phyloP scores from a whole-genome alignment of 1,140 invertebrate genomes.

The Limonius californicus region DNA sequence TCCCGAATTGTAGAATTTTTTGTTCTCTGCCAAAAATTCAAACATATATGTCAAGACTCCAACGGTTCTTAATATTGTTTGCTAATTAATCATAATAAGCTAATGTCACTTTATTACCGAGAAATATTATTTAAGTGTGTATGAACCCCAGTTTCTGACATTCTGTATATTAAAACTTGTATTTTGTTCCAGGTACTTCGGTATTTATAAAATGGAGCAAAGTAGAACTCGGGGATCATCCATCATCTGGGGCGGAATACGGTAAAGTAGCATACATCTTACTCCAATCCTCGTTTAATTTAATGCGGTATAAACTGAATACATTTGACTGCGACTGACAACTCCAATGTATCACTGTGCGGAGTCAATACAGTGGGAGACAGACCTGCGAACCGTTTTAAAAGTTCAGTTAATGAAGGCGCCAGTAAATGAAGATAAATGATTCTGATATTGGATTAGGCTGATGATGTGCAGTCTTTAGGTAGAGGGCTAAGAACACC shows the following conservation, averaged over 20 bases:
- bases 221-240: conserved; percentile 22
- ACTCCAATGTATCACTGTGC: conserved; percentile 37
- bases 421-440: conserved; percentile 49
- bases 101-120: no score
- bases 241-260: conserved; percentile 30
- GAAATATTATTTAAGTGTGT: no score
- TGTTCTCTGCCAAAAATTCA: no score
- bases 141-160: no score
- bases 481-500: conserved; percentile 24
- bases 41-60: no score
- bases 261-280: conserved; percentile 37
- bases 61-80: no score
- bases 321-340: conserved; percentile 43
- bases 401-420: conserved; percentile 48
- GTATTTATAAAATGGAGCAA: neutral
- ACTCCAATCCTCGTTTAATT: conserved; percentile 40
- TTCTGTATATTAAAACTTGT: no score
- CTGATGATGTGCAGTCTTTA: conserved; percentile 39
- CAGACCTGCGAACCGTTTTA: conserved; percentile 41
- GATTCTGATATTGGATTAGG: conserved; percentile 48
- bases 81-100: no score
- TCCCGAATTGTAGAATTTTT: no score
- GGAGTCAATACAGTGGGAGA: conserved; percentile 30
- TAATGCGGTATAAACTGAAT: conserved; percentile 39
- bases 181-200: conserved; percentile 35